Base-by-base conservation (phyloP, 2,888 invertebrate genomes). In the Rhagonycha lutea region DNA sequence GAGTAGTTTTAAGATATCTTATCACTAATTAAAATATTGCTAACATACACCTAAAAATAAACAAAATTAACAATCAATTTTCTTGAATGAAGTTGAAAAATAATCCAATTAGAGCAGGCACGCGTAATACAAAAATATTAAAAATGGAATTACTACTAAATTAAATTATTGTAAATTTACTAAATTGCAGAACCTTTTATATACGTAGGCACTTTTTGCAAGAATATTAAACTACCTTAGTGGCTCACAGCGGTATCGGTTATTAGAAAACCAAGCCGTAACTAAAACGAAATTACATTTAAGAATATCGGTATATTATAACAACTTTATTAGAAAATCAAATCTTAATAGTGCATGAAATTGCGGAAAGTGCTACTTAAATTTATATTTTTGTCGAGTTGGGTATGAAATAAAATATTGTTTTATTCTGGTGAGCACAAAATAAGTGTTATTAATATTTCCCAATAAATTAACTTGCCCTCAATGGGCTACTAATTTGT, bases 371-470 rank as follows among this genome's bases (percentile, higher is more conserved):
- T 47, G 70, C 70, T 47, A 69, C 65, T 69, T 61, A 72, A 76
- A 76, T 78, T 78, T 78, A 74, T 78, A 76, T 63, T 70, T 78
- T 72, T 75, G 72, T 74, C 29, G 74, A 61, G 74, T 73, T 70
- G 61, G 60, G 65, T 14, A 74, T 68, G 60, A 65, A 61, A 61
- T 47, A 68, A 61, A 70, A 70, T 65, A 63, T 67, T 70, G 63
- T 23, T 63, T 23, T 63, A 24, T 18, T 4, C 63, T 8, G 18
- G 62, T 24, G 62, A 62, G 18, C 62, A 62, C 23, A 23, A 62
- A 62, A 62, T 62, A 18, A 24, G 62, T 62, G 62, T 24, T 62
- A 24, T 65, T 24, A 65, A 65, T 65, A 65, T 65, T 65, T 24
- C 9, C 24, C 24, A 18, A 26, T 65, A 65, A 65, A 24, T 65